phyloP scores from a whole-genome alignment of 2,113 vertebrate genomes.

The human (Homo sapiens) region GRCh38 chr6:105313501-105314000 shows the following conservation, averaged over 20 bases:
- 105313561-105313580: not conserved
- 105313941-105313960: not conserved
- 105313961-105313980: not conserved
- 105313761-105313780: not conserved
- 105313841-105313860: not conserved
- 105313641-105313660: not conserved
- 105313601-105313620: not conserved
- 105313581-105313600: not conserved
- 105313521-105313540: not conserved
- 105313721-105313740: slow-evolving; percentile 47
- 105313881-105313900: not conserved
- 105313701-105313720: slow-evolving; percentile 12
- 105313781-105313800: not conserved
- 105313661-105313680: not conserved
- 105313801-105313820: slow-evolving; percentile 12
- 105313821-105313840: not conserved
- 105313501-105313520: not conserved
- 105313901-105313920: not conserved
- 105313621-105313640: not conserved
- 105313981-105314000: not conserved
- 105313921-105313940: not conserved
- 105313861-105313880: not conserved
- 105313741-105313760: slow-evolving; percentile 54
- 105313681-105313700: not conserved
- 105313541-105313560: not conserved